Evolutionary conservation across 1,140 invertebrate species (phyloP), one percentile per base, ranked within the genome.

Genomic region (Sycobia sp.): DNA sequence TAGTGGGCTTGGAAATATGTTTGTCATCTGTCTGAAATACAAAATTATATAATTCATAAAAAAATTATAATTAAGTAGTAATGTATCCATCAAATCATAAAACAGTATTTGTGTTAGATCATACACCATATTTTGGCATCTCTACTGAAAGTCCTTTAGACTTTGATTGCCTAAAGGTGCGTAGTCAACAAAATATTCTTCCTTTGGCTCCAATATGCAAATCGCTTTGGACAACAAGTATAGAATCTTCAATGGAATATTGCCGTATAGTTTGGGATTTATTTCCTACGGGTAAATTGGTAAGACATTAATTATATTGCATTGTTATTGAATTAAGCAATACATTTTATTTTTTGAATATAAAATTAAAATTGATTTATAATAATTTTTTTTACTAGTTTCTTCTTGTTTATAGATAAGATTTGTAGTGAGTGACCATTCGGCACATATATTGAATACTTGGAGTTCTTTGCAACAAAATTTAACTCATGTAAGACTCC

Each of bases 261-360:
- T 95, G 94, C 73, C 85, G 96, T 22, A 95, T 98, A 68, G 93
- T 97, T 8, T 98, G 94, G 93, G 96, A 99, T 82, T 84, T 98
- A 23, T 97, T 95, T 84, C 94, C 95, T 0, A 83, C 86, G 38
- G 90, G 89, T 62, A 94, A 95, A 87, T 82, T 96, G 80, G 92
- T 94, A 85, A 76, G 70, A 68, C 50, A 29, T 51, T 25, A 54
- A 57, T 44, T 29, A 27, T 23, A 60, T 51, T 43, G 49, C 11
- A 32, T 55, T 39, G n/a, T 32, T 50, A 18, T 27, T 54, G 25
- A 9, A n/a, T 23, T 14, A 65, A 43, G 8, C 20, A 29, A 59
- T 0, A 49, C 54, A 58, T 63, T 56, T 43, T 23, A 18, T 65
- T 18, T 11, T 43, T 34, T 32, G 7, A 36, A 18, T 60, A 49